Conservation (phyloP, 1,140 invertebrate genomes). For the Euglossa dilemma region DNA sequence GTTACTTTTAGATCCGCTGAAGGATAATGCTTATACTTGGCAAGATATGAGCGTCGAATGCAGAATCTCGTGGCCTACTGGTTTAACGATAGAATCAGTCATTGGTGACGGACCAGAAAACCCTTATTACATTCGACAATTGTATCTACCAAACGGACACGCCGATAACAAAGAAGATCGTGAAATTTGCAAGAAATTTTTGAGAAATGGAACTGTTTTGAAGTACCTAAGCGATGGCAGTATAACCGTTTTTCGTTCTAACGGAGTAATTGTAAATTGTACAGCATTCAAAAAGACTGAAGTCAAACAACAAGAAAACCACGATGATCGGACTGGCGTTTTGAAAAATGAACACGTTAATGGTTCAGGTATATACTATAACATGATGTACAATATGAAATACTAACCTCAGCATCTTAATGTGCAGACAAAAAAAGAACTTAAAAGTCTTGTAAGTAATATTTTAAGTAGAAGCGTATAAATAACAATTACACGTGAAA, state of each 20-base stretch:
- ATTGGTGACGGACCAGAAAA: constrained; percentile 74
- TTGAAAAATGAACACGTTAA: not conserved
- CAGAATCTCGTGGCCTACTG: constrained; percentile 82
- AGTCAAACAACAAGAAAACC: not conserved
- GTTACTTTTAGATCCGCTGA: not conserved
- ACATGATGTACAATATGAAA: too few relatives aligned
- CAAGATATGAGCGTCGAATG: constrained; percentile 66
- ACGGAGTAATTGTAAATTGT: constrained; percentile 70
- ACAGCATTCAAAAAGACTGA: constrained; percentile 35
- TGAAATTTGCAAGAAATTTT: constrained; percentile 69
- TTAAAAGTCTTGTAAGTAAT: too few relatives aligned
- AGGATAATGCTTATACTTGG: constrained; percentile 2
- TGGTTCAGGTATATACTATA: not conserved
- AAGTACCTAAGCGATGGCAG: constrained; percentile 68
- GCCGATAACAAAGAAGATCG: constrained; percentile 18
- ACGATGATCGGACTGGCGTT: not conserved
- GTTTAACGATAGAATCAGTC: constrained; percentile 81
- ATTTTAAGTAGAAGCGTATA: too few relatives aligned
- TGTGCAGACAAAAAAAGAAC: not conserved
- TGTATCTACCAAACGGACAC: constrained; percentile 67
- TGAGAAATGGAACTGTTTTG: constrained; percentile 74
- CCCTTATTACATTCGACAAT: constrained; percentile 82
- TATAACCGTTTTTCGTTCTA: constrained; percentile 70
- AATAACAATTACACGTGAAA: not conserved
- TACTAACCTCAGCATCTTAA: too few relatives aligned